Conservation (phyloP, 2,888 invertebrate species). For the Euphydryas editha region DNA sequence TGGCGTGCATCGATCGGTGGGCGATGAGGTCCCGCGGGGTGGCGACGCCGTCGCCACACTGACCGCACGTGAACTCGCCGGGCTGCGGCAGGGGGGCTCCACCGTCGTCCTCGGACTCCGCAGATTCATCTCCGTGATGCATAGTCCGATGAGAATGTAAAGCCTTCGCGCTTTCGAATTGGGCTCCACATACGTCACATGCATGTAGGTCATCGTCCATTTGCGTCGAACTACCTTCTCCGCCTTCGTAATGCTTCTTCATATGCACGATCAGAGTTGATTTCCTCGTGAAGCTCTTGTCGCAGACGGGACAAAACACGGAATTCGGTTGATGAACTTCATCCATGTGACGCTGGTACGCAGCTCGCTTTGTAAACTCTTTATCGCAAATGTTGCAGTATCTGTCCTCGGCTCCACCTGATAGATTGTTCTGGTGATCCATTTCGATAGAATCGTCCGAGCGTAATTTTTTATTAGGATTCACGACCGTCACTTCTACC, state of each 20-base stretch:
- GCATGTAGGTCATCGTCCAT: slow-evolving; percentile 68
- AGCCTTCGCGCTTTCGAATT: slow-evolving; percentile 83
- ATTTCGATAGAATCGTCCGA: slow-evolving; percentile 75
- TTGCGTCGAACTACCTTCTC: slow-evolving; percentile 63
- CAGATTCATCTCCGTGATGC: slow-evolving; percentile 80
- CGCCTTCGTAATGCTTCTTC: slow-evolving; percentile 82
- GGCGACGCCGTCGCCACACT: slow-evolving; percentile 83
- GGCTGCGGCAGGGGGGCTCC: slow-evolving; percentile 60
- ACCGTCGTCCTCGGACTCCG: slow-evolving; percentile 70
- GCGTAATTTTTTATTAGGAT: slow-evolving; percentile 77
- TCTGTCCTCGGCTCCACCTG: slow-evolving; percentile 73
- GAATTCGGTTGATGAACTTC: slow-evolving; percentile 81
- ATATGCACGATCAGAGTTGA: slow-evolving; percentile 86
- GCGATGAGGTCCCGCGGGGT: slow-evolving; percentile 81
- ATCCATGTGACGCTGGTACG: slow-evolving; percentile 84
- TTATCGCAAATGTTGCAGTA: slow-evolving; percentile 85
- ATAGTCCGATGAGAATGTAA: slow-evolving; percentile 83
- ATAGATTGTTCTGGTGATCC: slow-evolving; percentile 70
- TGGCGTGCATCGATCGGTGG: slow-evolving; percentile 81
- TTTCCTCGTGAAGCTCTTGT: slow-evolving; percentile 85
- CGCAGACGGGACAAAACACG: slow-evolving; percentile 85
- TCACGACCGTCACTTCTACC: slow-evolving; percentile 79
- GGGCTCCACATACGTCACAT: slow-evolving; percentile 85
- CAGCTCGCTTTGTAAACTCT: slow-evolving; percentile 84
- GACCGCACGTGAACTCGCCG: slow-evolving; percentile 80